These are phyloP conservation scores for Syngnathus scovelli DNA, from an alignment of 2,113 vertebrate genomes.

Conservation along the genomic window DNA sequence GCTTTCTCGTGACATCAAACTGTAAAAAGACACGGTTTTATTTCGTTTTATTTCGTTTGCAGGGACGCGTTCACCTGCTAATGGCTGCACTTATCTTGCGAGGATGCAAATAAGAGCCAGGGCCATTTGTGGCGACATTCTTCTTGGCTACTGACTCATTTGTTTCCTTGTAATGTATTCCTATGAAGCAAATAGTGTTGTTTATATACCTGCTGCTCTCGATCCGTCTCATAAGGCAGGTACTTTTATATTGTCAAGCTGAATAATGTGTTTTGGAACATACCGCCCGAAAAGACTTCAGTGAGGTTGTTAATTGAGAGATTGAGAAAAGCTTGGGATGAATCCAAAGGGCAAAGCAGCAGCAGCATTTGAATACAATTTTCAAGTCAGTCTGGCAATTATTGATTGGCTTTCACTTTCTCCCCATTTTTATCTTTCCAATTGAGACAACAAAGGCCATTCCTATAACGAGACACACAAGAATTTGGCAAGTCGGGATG, in stretches of 20 bases:
- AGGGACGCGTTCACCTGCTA: conserved; percentile 57
- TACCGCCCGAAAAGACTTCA: conserved; percentile 16
- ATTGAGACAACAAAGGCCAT: conserved; percentile 15
- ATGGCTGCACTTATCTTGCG: conserved; percentile 53
- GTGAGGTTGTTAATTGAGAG: conserved; percentile 9
- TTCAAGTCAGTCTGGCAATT: conserved; percentile 21
- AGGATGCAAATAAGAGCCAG: conserved; percentile 46
- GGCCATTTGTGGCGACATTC: conserved; percentile 46
- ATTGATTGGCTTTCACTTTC: conserved; percentile 14
- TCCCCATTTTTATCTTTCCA: conserved; percentile 4
- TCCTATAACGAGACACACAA: neutral
- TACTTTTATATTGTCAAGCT: conserved; percentile 12
- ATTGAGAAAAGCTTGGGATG: conserved; percentile 18
- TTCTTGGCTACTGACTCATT: conserved; percentile 54
- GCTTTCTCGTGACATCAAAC: conserved; percentile 53
- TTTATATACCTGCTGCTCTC: conserved; percentile 6
- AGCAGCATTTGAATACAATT: conserved; percentile 34
- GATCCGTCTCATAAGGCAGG: conserved; percentile 17
- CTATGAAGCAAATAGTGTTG: conserved; percentile 31
- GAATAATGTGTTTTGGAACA: conserved; percentile 15
- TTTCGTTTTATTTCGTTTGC: conserved; percentile 43
- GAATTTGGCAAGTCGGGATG: conserved; percentile 1
- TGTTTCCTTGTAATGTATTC: conserved; percentile 56
- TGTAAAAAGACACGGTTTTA: conserved; percentile 48
- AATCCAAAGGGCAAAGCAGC: conserved; percentile 39